phyloP scores from a whole-genome alignment of 2,888 invertebrate genomes.

The Phalera bucephala region DNA sequence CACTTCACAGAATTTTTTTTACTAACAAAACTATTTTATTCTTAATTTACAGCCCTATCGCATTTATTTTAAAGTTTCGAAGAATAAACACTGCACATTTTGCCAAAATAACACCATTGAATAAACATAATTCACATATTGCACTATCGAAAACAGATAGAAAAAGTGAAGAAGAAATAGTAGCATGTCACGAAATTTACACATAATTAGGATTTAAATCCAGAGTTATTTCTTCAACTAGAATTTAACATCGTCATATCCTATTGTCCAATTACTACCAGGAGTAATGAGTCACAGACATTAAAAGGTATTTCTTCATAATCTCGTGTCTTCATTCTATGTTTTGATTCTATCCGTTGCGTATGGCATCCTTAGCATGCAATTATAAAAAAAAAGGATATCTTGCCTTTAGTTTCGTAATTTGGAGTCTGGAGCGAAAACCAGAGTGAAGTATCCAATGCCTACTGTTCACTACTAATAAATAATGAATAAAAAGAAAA shows the following conservation, averaged over 20 bases:
- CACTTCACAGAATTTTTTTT: conserved; percentile 34
- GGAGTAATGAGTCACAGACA: no score
- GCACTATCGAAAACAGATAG: conserved; percentile 58
- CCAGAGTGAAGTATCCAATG: no score
- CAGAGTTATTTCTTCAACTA: conserved; percentile 2
- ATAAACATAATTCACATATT: conserved; percentile 65
- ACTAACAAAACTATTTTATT: conserved; percentile 56
- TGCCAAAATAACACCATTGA: conserved; percentile 62
- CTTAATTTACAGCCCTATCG: conserved; percentile 73
- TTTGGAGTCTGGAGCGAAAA: no score
- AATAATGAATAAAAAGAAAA: no score
- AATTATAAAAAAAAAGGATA: no score
- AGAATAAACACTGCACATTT: conserved; percentile 52
- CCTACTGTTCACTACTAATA: no score
- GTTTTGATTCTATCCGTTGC: no score
- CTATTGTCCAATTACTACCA: no score
- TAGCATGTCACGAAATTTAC: neutral
- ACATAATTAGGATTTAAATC: conserved; percentile 5
- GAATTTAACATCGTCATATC: conserved; percentile 4
- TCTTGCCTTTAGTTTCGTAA: no score
- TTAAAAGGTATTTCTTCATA: neutral
- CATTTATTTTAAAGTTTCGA: conserved; percentile 46
- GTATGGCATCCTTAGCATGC: no score
- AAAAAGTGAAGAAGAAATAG: conserved; percentile 11
- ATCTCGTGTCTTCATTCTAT: neutral